Percentiles rank a stretch among this genome's conserved stretches.
phyloP scores from a whole-genome alignment of 2,113 vertebrate species.

The Labeo rohita region DNA sequence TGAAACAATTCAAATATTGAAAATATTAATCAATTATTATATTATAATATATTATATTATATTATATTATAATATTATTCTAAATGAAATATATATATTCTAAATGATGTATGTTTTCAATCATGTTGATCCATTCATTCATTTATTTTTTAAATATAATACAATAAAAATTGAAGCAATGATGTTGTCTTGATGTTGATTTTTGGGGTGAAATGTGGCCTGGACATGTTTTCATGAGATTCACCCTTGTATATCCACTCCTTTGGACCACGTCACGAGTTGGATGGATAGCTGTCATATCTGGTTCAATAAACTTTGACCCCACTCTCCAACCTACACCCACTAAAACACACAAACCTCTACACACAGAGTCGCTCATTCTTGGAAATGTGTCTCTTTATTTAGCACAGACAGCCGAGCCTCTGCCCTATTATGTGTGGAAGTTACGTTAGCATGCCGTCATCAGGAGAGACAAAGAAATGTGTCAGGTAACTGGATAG shows the following conservation, averaged over 20 bases:
- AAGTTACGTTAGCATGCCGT: not conserved
- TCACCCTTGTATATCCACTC: no score
- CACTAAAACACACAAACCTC: not conserved
- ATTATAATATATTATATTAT: not conserved
- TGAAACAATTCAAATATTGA: no score
- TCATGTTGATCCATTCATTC: no score
- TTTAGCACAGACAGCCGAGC: not conserved
- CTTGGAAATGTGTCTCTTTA: not conserved
- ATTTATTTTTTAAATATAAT: no score
- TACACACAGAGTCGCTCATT: not conserved
- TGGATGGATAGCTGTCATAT: not conserved
- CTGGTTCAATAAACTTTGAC: not conserved
- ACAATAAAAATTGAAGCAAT: no score
- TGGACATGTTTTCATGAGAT: not conserved
- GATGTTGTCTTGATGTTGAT: no score
- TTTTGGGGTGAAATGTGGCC: no score
- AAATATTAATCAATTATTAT: no score
- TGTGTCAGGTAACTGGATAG: conserved; percentile 25
- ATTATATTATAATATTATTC: no score
- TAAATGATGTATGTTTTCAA: no score
- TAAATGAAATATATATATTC: no score
- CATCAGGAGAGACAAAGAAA: not conserved
- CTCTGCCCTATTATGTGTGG: not conserved
- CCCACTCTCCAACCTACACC: not conserved
- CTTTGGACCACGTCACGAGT: no score